phyloP scores from a whole-genome alignment of 2,888 invertebrate genomes.

The Morpho helenor region DNA sequence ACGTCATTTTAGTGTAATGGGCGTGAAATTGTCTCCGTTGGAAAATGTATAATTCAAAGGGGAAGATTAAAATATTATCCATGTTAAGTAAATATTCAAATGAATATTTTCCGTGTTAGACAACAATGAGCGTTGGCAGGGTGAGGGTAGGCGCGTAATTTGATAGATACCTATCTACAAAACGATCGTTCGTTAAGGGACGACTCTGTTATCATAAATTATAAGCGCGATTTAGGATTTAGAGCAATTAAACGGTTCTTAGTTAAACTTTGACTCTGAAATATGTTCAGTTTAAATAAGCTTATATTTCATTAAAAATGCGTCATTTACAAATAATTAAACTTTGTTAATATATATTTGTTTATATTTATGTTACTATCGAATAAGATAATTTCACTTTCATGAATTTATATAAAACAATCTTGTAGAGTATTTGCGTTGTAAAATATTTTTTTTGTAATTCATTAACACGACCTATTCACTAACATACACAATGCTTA shows the following conservation, averaged over 20 bases:
- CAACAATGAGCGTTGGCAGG: slow-evolving; percentile 67
- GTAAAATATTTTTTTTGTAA: no score
- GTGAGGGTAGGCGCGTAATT: slow-evolving; percentile 70
- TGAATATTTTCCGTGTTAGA: slow-evolving; percentile 80
- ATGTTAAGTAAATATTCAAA: slow-evolving; percentile 81
- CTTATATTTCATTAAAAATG: no score
- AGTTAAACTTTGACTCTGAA: slow-evolving; percentile 32
- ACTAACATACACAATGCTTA: no score
- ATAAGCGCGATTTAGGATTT: slow-evolving; percentile 73
- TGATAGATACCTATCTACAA: slow-evolving; percentile 78
- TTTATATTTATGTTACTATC: no score
- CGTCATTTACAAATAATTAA: no score
- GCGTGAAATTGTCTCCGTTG: slow-evolving; percentile 78
- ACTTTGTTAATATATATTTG: no score
- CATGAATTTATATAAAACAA: no score
- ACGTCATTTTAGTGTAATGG: slow-evolving; percentile 52
- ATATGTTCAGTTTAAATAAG: slow-evolving; percentile 3
- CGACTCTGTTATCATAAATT: slow-evolving; percentile 75
- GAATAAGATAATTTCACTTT: no score
- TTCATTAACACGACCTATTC: no score
- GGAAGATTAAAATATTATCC: slow-evolving; percentile 81
- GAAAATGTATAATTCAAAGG: slow-evolving; percentile 80
- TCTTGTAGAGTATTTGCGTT: no score
- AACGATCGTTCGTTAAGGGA: slow-evolving; percentile 73
- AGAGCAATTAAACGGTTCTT: slow-evolving; percentile 63